These are phyloP conservation scores for Otus sunia DNA, from an alignment of 2,113 vertebrate genomes.

Conservation along the genomic window DNA sequence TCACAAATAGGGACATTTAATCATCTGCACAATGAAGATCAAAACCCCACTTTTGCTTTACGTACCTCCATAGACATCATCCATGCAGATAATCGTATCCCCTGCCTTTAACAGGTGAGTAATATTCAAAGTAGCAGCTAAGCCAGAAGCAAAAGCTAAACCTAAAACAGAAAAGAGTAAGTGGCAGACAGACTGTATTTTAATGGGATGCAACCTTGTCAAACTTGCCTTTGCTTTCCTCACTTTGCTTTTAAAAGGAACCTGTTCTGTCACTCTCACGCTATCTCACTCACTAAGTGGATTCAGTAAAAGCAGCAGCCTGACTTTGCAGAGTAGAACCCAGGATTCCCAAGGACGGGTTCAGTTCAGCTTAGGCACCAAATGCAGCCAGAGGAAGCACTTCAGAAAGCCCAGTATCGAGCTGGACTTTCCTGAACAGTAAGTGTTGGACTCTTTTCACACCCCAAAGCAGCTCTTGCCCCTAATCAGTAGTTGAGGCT, in stretches of 20 bases:
- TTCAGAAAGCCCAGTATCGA: not conserved
- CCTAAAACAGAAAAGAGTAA: slow-evolving; percentile 67
- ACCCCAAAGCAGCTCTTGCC: not conserved
- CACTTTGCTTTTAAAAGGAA: not conserved
- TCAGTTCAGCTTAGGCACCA: not conserved
- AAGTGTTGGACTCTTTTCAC: not conserved
- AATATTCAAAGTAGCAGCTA: slow-evolving; percentile 85
- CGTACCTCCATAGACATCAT: slow-evolving; percentile 93
- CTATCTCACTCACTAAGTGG: not conserved
- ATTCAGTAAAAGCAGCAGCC: not conserved
- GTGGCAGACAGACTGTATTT: not conserved
- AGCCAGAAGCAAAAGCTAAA: slow-evolving; percentile 88
- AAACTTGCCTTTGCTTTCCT: not conserved
- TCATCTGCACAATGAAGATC: not conserved
- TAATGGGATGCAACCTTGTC: not conserved
- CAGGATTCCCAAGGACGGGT: accelerated
- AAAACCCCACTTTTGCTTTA: not conserved
- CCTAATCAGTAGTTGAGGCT: not conserved
- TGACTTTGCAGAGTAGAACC: too few species aligned
- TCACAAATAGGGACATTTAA: not conserved
- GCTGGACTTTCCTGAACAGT: not conserved
- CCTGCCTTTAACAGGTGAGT: slow-evolving; percentile 87
- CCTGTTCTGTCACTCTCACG: not conserved
- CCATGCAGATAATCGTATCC: slow-evolving; percentile 86
- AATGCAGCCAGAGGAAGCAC: accelerated